phyloP scores from a whole-genome alignment of 2,888 invertebrate species.

The Polyploca ridens region DNA sequence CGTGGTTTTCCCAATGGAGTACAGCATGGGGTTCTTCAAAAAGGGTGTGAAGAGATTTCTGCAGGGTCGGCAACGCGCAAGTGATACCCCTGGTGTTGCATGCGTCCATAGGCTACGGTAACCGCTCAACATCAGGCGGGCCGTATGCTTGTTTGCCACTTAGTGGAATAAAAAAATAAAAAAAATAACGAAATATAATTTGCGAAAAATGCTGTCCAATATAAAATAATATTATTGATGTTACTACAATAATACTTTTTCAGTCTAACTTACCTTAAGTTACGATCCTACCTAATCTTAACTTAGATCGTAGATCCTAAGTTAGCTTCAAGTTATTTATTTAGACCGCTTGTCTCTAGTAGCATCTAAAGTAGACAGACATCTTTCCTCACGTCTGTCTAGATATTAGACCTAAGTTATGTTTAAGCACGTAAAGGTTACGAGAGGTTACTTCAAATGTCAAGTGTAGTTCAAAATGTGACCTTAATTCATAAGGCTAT shows the following conservation, averaged over 20 bases:
- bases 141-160: too few relatives aligned
- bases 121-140: too few relatives aligned
- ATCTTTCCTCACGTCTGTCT: not conserved
- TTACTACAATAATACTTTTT: not conserved
- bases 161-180: too few relatives aligned
- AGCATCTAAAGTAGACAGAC: not conserved
- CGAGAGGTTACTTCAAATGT: not conserved
- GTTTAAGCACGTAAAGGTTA: constrained; percentile 3
- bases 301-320: not conserved
- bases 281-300: not conserved
- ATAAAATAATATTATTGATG: too few relatives aligned
- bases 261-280: not conserved
- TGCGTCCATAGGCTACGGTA: too few relatives aligned
- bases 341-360: not conserved
- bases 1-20: too few relatives aligned
- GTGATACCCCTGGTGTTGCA: too few relatives aligned
- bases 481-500: constrained; percentile 3
- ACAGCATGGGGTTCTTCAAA: too few relatives aligned
- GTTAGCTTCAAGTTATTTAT: not conserved
- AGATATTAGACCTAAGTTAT: constrained; percentile 1
- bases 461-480: constrained; percentile 7
- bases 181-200: too few relatives aligned
- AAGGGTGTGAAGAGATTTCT: too few relatives aligned
- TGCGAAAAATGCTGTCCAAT: too few relatives aligned
- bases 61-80: too few relatives aligned